These are phyloP conservation scores for Tethya wilhelma DNA, from an alignment of 37 sponge, comb jelly and placozoan genomes.

Conservation along the genomic window DNA sequence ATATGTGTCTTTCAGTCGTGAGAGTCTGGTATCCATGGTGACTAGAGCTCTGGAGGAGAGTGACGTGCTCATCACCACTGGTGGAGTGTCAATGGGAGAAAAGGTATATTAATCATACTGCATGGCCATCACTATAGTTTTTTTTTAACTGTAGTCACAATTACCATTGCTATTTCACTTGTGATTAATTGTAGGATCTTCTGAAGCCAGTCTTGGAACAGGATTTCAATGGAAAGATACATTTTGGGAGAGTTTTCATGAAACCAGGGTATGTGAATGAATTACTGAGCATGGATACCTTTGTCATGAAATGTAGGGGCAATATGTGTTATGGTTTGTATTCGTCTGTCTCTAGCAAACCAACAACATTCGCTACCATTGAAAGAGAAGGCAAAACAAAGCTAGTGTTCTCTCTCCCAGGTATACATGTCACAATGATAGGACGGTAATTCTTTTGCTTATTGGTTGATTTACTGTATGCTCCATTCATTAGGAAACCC, in stretches of 20 bases:
- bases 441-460: no score
- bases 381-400: slow-evolving; percentile 52
- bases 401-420: slow-evolving; percentile 95
- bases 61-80: slow-evolving; percentile 91
- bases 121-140: no score
- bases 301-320: no score
- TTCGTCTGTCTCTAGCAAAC: slow-evolving; percentile 87
- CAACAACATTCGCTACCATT: slow-evolving; percentile 95
- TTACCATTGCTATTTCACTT: not conserved
- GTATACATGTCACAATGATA: no score
- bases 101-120: no score
- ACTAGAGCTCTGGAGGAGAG: slow-evolving; percentile 44
- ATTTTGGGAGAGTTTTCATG: slow-evolving; percentile 96
- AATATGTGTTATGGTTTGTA: no score
- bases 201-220: slow-evolving; percentile 87
- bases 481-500: slow-evolving; percentile 83
- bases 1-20: slow-evolving; percentile 72
- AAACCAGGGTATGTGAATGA: slow-evolving; percentile 98
- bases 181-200: slow-evolving; percentile 55
- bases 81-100: slow-evolving; percentile 99
- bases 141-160: no score
- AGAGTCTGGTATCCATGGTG: slow-evolving; percentile 33
- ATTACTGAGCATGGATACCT: no score
- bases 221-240: slow-evolving; percentile 73
- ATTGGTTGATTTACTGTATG: no score